A percentile compares a stretch with the other conserved stretches of the same genome.
phyloP scores from a whole-genome alignment of 1,140 invertebrate species.

The Dendrolimus punctatus region DNA sequence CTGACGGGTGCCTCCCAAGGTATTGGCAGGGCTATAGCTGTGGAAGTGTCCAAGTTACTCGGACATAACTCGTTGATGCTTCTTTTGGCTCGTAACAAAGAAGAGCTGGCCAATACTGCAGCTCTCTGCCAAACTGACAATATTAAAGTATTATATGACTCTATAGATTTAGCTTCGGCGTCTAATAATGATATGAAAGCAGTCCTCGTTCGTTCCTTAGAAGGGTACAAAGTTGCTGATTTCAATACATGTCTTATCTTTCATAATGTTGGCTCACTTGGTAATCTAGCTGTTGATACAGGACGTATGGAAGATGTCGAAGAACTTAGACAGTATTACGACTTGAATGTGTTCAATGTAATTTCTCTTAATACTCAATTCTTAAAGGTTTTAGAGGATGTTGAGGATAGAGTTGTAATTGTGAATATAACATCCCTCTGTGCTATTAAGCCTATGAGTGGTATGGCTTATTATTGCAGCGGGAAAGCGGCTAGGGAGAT shows the following conservation, averaged over 20 bases:
- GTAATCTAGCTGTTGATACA: constrained; percentile 78
- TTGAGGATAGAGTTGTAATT: constrained; percentile 71
- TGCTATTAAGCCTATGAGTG: constrained; percentile 83
- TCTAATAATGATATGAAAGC: constrained; percentile 63
- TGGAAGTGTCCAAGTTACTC: constrained; percentile 77
- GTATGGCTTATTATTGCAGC: constrained; percentile 85
- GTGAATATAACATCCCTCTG: constrained; percentile 93
- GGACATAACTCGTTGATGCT: constrained; percentile 78
- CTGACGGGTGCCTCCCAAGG: constrained; percentile 92
- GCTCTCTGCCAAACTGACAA: constrained; percentile 68
- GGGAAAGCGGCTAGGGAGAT: constrained; percentile 95
- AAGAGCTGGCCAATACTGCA: constrained; percentile 77
- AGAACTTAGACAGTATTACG: constrained; percentile 79
- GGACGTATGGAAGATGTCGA: constrained; percentile 74
- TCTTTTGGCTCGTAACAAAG: constrained; percentile 82
- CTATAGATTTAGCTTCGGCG: constrained; percentile 74
- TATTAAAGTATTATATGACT: constrained; percentile 69
- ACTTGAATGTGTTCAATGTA: constrained; percentile 86
- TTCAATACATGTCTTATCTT: constrained; percentile 84
- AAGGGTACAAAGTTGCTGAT: constrained; percentile 43
- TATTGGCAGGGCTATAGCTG: constrained; percentile 85
- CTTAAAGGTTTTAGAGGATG: constrained; percentile 77
- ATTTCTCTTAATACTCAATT: constrained; percentile 86
- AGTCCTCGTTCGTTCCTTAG: constrained; percentile 61
- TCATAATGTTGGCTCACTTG: constrained; percentile 92